Evolutionary conservation across 2,797 vertebrate species (phyloP), one percentile per base, ranked within the genome.

Genomic region (Alosa sapidissima): DNA sequence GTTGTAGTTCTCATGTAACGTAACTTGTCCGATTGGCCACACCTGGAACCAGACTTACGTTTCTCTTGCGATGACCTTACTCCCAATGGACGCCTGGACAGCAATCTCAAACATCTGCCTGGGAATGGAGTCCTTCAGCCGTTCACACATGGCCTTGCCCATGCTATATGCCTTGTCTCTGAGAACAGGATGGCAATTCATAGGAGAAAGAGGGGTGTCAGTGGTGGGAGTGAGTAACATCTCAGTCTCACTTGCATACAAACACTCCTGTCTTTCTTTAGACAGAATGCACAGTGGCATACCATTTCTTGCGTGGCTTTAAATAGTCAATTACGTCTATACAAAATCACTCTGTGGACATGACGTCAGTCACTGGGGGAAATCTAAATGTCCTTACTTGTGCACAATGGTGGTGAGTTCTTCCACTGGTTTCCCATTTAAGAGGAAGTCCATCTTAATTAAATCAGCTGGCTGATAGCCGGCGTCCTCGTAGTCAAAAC

Each of bases 401-500:
- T 99, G 97, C 78, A 96, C 94, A 60, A 99, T 91, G 2, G 96
- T 97, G 84, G 94, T 92, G 81, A 99, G 94, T 85, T 99, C 98
- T 89, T 99, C 98, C 83, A 99, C 97, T 3, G 93, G 89, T 55
- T 91, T 96, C 78, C 98, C 97, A 85, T 99, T 99, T 86, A 99
- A 89, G 47, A 99, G 94, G 91, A 99, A 95, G 89, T 99, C 97
- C 96, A 99, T 97, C 94, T 97, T 98, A 81, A 98, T 93, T 88
- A 99, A 91, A 82, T 98, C 96, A 85, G 98, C 97, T 14, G 94
- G 3, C 92, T 98, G 95, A 91, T 98, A 99, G 55, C 97, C 97
- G 28, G 97, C 96, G 84, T 97, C 97, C 94, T 99, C 98, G 62
- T 99, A 99, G 93, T 99, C 98, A 93, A 99, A 99, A 92, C 98